Evolutionary conservation across 2,888 invertebrate species (phyloP), one percentile per base, ranked within the genome.

Genomic region (Plagodis dolabraria): DNA sequence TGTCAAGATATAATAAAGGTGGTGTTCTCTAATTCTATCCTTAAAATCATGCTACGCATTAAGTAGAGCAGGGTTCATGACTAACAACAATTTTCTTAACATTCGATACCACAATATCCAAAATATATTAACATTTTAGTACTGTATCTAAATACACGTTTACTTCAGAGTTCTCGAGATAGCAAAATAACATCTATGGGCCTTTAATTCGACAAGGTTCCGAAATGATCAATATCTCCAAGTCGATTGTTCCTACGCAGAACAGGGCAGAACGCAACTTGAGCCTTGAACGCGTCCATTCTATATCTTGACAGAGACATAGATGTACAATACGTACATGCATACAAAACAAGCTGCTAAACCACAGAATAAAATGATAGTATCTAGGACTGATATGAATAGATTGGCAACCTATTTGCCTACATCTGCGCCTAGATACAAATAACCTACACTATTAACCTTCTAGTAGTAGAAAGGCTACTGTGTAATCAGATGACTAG

Each of bases 261-360:
- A 70, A 74, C 75, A 63, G 22, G 22, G 22, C 22, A 22, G 22
- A 22, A 22, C 73, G 78, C 72, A 77, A 83, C 71, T 57, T 54
- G 80, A 82, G 74, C 77, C 79, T 79, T 77, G 76, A 77, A 76
- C 71, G 74, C 69, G 59, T 68, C 69, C 72, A 77, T 75, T 82
- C 75, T 76, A 70, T 70, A 75, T 55, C 54, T 60, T 55, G 47
- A 55, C 60, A 44, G 46, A 59, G 50, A 59, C 33, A 4, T 22
- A 36, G 12, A 12, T 12, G 6, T 38, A 38, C 9, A 12, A 11
- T 12, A 57, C 63, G 66, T 61, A 67, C 63, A 50, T 57, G 60
- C 60, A 54, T 42, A 53, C 44, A 52, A 61, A 59, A 57, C 57
- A 58, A 43, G 33, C 40, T 40, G 10, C 40, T 40, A 10, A 10